phyloP scores from a whole-genome alignment of 2,888 invertebrate species.

The Apamea sordens region DNA sequence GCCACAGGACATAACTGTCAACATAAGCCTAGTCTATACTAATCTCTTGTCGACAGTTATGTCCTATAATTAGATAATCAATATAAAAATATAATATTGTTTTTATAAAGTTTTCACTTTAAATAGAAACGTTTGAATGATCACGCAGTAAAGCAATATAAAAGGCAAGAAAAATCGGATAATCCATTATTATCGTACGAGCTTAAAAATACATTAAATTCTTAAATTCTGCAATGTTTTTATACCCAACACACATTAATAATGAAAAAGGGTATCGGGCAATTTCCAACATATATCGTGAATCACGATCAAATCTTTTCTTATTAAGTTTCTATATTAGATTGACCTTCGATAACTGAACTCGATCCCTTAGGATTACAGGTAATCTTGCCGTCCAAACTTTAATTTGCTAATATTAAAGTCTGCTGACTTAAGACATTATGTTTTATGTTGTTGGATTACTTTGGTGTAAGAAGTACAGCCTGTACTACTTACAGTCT shows the following conservation, averaged over 20 bases:
- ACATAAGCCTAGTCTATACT: neutral
- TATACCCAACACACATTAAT: neutral
- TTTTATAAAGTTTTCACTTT: neutral
- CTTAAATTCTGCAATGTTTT: neutral
- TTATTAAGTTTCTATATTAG: conserved; percentile 38
- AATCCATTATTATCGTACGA: neutral
- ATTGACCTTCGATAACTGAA: conserved; percentile 49
- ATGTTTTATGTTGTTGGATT: neutral
- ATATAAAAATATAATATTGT: neutral
- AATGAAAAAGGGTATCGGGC: neutral
- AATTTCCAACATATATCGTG: conserved; percentile 7
- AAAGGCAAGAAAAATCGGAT: neutral
- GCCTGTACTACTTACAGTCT: neutral
- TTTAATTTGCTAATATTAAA: conserved; percentile 59
- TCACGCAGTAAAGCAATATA: neutral
- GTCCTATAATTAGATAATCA: neutral
- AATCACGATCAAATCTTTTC: conserved; percentile 30
- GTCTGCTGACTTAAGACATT: conserved; percentile 1
- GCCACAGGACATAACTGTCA: neutral
- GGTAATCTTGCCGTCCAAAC: conserved; percentile 61
- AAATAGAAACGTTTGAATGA: neutral
- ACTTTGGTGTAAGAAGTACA: neutral
- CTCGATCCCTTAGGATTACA: conserved; percentile 53
- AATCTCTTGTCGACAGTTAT: neutral
- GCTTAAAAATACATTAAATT: neutral